Evolutionary conservation across 2,113 vertebrate genomes (phyloP), one percentile per base, ranked within the genome.

Genomic region (Pelodiscus sinensis): DNA sequence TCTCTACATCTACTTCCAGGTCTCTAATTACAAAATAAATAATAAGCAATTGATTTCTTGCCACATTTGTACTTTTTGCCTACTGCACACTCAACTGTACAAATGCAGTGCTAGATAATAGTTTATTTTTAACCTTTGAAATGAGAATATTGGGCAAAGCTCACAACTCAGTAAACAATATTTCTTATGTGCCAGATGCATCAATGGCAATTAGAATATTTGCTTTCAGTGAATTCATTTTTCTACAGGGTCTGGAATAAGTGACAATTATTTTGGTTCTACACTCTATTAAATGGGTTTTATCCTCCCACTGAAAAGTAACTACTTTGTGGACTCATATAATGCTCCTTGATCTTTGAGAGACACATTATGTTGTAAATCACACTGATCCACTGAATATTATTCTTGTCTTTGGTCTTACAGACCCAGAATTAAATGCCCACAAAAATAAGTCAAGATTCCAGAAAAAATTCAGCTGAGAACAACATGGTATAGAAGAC

Each of bases 321-420:
- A 95, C 89, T 95, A 88, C 89, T 94, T 87, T 90, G 91, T 95
- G 94, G 97, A 95, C 96, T 84, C 92, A 97, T 95, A 91, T 90
- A 29, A 85, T 92, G 95, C 94, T 96, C 87, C 22, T 73, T 44
- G 44, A 44, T 44, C 44, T 44, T 44, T 44, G 7, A 6, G 84
- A 89, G 83, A 95, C 87, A 96, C 75, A 94, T 58, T 62, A 87
- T 6, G 73, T 84, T 79, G 86, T 79, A 94, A 80, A 89, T 84
- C 35, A 78, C 73, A n/a, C 57, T 83, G 81, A n/a, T 88, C 81
- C 94, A 88, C 85, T 10, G 10, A 54, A 86, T 84, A 73, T 84
- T 90, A 90, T 85, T 85, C 35, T 58, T 80, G 8, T 12, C 38
- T 90, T 78, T 79, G 86, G 57, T 71, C 92, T 90, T 84, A 92